A percentile compares a stretch with the other conserved stretches of the same genome.
phyloP scores from a whole-genome alignment of 2,888 invertebrate genomes.

The Pharmacophagus antenor region DNA sequence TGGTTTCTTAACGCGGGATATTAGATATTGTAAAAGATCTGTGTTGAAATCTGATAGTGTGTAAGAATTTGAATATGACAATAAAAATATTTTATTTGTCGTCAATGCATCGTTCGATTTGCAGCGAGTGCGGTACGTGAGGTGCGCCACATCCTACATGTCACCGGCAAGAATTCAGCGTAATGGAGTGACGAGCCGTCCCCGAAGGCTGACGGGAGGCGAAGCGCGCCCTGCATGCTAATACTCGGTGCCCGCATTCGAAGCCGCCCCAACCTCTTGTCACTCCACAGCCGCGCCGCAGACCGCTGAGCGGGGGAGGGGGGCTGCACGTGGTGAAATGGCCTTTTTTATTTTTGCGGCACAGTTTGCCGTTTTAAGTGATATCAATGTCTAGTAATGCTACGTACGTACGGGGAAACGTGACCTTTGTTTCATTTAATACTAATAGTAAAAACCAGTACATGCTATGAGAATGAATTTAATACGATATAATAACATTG shows the following conservation, averaged over 20 bases:
- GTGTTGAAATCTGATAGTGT: no score
- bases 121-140: background rate
- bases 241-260: slow-evolving; percentile 24
- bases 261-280: slow-evolving; percentile 15
- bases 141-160: slow-evolving; percentile 8
- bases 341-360: slow-evolving; percentile 14
- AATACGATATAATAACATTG: no score
- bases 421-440: no score
- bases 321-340: slow-evolving; percentile 12
- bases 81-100: no score
- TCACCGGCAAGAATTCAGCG: slow-evolving; percentile 20
- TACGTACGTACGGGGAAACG: no score
- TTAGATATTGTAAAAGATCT: no score
- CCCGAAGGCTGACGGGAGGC: slow-evolving; percentile 23
- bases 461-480: no score
- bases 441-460: no score
- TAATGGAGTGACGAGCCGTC: slow-evolving; percentile 27
- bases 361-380: background rate
- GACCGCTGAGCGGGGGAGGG: slow-evolving; percentile 8
- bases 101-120: background rate
- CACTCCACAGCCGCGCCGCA: slow-evolving; percentile 6
- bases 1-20: no score
- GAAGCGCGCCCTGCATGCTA: slow-evolving; percentile 33
- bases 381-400: no score
- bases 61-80: no score